Base-by-base conservation (phyloP, 1,140 invertebrate genomes). In the Drosophila ficusphila region DNA sequence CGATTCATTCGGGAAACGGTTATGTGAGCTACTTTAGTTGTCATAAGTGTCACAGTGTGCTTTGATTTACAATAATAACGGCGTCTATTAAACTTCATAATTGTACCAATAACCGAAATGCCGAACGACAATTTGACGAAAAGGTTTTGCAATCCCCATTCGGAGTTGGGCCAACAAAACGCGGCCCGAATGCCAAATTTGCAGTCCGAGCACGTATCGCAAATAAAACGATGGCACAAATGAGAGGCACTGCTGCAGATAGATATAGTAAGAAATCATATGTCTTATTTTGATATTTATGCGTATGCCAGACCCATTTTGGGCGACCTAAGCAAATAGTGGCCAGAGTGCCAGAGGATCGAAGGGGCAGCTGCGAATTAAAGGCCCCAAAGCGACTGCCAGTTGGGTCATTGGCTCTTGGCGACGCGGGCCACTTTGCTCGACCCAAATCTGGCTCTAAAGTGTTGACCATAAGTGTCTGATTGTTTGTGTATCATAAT, bases 381-480 rank as follows among this genome's bases (percentile, higher is more conserved):
- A 61, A 77, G 74, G 60, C 67, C 51, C 65, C 64, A 70, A 76
- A 64, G 58, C 54, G 46, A 79, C 62, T 47, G 34, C 42, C 62
- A 65, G 68, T 82, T 83, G 79, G 79, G 79, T 83, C 79, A 83
- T 83, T 83, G 79, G 79, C 79, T 78, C 74, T 76, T 68, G 77
- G 54, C 60, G 54, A 61, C 60, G 71, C 79, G 51, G 64, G 64
- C 64, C 64, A 67, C 64, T 67, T 67, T 67, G 65, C 53, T 67
- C 71, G 61, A 69, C 83, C 82, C 82, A 88, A 88, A 88, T 88
- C 82, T 85, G 81, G 81, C 79, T 89, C 82, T 89, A 90, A 90
- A 90, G 86, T 90, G 86, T 90, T 90, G 79, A 69, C 86, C 86
- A 90, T 90, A 90, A 90, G 82, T 88, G 82, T 82, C 82, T 72